Evolutionary conservation across 2,113 vertebrate genomes (phyloP), one percentile per base, ranked within the genome.

Genomic region (Petromus typicus): DNA sequence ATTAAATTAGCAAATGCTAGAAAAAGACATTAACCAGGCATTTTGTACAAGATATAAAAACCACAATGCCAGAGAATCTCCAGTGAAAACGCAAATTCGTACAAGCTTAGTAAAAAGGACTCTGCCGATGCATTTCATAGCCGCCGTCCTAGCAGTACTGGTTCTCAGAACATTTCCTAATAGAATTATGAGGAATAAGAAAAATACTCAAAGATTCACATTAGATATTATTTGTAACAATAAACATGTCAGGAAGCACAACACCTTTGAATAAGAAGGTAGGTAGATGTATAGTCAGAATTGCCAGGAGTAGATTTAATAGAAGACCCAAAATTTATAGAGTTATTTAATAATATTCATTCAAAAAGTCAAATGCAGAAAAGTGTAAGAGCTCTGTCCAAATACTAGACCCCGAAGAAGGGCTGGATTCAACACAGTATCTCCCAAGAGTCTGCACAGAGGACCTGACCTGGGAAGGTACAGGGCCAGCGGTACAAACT

Each of bases 1-100:
- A 90, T 78, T 37, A 92, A 92, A 89, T 89, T 73, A 88, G 78
- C 32, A 90, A 87, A 78, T 37, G 5, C 57, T 75, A 27, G 48
- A 64, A 59, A 63, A 61, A 12, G 22, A 14, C 66, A 66, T 86
- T 63, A 92, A 54, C 25, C 22, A 64, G n/a, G 17, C n/a, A 20
- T 79, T 30, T 23, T 79, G 61, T 5, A 51, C 63, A 56, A 32
- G 40, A 56, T 54, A 3, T 71, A 82, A 76, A 57, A 59, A 76
- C 13, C 17, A 63, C 37, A 56, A 48, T 2, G 13, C 6, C 1
- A 2, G 2, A 6, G 9, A 23, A 5, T 14, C 7, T 8, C 1
- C 66, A n/a, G 27, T 5, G 8, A n/a, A 48, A 32, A 22, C 2
- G 10, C 18, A 10, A 76, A 61, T 7, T 22, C 16, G 16, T 7